Evolutionary conservation across 2,113 vertebrate genomes (phyloP).

Genomic region (Microcebus lehilahytsara): DNA sequence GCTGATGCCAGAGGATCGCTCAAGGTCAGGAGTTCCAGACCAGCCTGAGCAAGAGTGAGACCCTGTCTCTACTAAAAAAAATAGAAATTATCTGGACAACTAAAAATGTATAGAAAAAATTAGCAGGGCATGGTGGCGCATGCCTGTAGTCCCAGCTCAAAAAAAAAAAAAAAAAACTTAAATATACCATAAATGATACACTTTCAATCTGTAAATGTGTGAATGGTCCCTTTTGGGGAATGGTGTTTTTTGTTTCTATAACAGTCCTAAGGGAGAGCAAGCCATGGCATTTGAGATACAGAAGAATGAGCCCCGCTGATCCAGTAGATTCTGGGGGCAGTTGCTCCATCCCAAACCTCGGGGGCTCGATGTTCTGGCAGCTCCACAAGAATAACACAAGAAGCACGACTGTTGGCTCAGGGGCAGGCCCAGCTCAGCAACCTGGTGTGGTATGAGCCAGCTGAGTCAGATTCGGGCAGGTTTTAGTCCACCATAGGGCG

Average conservation of each 20-base stretch:
- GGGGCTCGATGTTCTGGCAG: background rate
- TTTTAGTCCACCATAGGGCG: background rate
- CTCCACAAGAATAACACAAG: background rate
- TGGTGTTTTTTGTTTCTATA: background rate
- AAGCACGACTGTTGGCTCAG: background rate
- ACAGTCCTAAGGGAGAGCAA: rapidly evolving
- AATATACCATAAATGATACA: background rate
- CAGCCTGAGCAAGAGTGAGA: too few species aligned
- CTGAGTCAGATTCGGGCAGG: background rate
- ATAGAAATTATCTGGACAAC: too few species aligned
- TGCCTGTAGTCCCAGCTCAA: too few species aligned
- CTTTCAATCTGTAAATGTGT: background rate
- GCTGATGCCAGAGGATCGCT: too few species aligned
- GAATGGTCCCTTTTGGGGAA: background rate
- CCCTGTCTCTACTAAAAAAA: too few species aligned
- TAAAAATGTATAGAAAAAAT: too few species aligned
- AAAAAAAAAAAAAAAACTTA: too few species aligned
- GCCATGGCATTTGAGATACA: too few species aligned
- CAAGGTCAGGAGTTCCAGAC: too few species aligned
- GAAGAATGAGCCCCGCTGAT: background rate
- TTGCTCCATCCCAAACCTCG: too few species aligned
- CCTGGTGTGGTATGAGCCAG: too few species aligned
- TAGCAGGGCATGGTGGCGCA: too few species aligned
- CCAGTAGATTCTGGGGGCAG: background rate
- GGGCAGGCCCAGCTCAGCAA: background rate